Evolutionary conservation across 2,888 invertebrate species (phyloP).

Genomic region (Yponomeuta malinellus): DNA sequence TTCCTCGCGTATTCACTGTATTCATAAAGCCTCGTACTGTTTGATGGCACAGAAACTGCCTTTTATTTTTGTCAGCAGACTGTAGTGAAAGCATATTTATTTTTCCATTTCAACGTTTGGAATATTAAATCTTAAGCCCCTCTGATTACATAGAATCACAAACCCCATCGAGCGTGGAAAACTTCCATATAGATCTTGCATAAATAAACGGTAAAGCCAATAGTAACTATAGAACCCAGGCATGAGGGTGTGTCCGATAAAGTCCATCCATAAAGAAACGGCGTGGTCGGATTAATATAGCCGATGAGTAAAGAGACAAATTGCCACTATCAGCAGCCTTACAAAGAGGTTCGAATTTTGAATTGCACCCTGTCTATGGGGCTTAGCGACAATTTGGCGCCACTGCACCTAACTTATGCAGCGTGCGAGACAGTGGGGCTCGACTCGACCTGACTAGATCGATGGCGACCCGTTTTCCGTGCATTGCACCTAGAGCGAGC

Average conservation of each 20-base stretch:
- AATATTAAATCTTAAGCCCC: not conserved
- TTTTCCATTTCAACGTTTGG: not conserved
- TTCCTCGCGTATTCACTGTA: not conserved
- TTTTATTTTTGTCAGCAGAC: not conserved
- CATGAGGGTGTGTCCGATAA: too few relatives aligned
- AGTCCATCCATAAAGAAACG: too few relatives aligned
- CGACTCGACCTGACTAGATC: slow-evolving; percentile 34
- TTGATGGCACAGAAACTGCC: not conserved
- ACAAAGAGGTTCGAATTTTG: not conserved
- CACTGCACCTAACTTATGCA: slow-evolving; percentile 29
- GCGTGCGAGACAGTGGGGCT: not conserved
- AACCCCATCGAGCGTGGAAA: not conserved
- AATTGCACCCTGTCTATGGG: not conserved
- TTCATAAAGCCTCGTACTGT: not conserved
- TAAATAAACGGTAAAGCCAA: too few relatives aligned
- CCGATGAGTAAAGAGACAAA: not conserved
- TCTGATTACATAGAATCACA: not conserved
- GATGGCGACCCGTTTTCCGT: slow-evolving; percentile 69
- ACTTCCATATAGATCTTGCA: not conserved
- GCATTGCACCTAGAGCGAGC: slow-evolving; percentile 63
- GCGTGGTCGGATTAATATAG: not conserved
- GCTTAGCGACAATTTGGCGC: slow-evolving; percentile 44
- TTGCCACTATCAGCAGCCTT: not conserved
- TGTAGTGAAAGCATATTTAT: not conserved
- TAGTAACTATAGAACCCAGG: too few relatives aligned